Evolutionary conservation across 2,797 vertebrate genomes (phyloP).

Genomic region (Hippopotamyrus pictus): DNA sequence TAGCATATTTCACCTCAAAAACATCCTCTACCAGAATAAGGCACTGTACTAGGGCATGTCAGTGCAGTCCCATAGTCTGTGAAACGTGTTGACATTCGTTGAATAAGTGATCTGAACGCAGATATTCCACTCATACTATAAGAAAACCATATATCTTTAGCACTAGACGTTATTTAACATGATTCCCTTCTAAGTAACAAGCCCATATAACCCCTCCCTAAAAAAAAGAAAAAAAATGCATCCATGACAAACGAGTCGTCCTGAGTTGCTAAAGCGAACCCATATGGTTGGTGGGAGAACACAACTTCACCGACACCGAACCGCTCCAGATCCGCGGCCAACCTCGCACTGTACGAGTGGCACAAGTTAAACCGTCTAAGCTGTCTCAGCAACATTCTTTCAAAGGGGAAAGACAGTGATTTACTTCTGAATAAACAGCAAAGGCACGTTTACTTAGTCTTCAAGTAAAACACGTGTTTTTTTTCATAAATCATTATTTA

Average conservation of each 20-base stretch:
- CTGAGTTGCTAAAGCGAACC: not conserved
- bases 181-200: not conserved
- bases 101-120: not conserved
- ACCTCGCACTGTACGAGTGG: not conserved
- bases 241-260: not conserved
- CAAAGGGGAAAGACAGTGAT: not conserved
- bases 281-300: not conserved
- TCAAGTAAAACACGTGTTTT: not conserved
- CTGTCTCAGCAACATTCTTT: not conserved
- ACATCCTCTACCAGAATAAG: not conserved
- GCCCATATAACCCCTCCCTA: not conserved
- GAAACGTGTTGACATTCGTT: not conserved
- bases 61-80: not conserved
- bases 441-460: not conserved
- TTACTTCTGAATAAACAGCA: not conserved
- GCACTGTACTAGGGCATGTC: not conserved
- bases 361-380: not conserved
- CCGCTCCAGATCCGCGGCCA: not conserved
- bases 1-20: not conserved
- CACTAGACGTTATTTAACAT: not conserved
- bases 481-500: not conserved
- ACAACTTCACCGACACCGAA: not conserved
- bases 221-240: not conserved
- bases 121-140: not conserved
- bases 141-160: not conserved